Percentiles rank a stretch among this genome's conserved stretches.
phyloP scores from a whole-genome alignment of 2,888 invertebrate genomes.

The Drosophila acutilabella region DNA sequence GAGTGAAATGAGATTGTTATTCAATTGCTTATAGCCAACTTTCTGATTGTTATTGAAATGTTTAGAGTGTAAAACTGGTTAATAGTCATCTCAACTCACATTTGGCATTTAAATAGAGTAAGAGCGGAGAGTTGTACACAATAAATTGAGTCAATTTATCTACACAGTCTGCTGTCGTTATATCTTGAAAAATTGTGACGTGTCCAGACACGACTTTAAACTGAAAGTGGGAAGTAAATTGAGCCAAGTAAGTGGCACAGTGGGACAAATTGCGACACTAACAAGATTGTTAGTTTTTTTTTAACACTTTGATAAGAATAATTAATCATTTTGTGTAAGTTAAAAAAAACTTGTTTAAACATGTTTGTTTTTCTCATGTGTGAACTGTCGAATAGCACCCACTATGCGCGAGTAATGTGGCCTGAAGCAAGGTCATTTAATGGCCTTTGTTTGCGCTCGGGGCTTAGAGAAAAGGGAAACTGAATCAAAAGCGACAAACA shows the following conservation, averaged over 20 bases:
- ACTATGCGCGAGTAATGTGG: background rate
- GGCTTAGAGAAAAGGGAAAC: background rate
- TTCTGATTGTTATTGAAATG: constrained; percentile 9
- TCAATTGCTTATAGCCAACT: constrained; percentile 30
- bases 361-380: background rate
- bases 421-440: background rate
- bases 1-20: constrained; percentile 28
- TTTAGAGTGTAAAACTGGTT: constrained; percentile 33
- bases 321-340: too few species aligned
- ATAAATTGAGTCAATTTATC: constrained; percentile 33
- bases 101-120: constrained; percentile 16
- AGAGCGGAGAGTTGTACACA: constrained; percentile 8
- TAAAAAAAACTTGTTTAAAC: background rate
- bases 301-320: too few species aligned
- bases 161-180: too few species aligned
- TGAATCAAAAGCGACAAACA: background rate
- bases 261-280: background rate
- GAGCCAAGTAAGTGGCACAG: constrained; percentile 10
- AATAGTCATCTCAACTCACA: constrained; percentile 3
- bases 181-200: constrained; percentile 15
- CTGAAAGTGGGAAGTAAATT: constrained; percentile 10
- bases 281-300: background rate
- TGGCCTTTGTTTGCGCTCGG: background rate
- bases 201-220: background rate
- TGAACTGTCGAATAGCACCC: background rate